These are phyloP conservation scores for Cantharis nigra DNA, from an alignment of 2,888 invertebrate genomes.

Conservation along the genomic window DNA sequence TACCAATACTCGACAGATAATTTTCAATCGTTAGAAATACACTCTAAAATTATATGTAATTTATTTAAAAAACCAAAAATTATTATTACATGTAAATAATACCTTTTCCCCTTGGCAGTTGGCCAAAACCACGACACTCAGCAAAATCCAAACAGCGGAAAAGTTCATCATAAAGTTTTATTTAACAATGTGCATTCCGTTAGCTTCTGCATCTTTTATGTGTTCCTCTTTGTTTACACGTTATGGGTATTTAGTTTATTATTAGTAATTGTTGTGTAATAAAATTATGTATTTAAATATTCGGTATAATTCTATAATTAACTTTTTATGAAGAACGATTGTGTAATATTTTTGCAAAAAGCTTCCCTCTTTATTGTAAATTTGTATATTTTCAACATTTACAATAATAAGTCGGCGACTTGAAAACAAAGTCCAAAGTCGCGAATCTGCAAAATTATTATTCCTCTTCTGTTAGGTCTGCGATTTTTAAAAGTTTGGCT, in stretches of 20 bases:
- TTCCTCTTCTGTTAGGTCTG: too few relatives aligned
- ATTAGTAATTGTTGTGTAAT: background rate
- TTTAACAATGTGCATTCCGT: background rate
- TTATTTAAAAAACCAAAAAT: background rate
- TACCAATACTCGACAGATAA: background rate
- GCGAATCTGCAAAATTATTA: too few relatives aligned
- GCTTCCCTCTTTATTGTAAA: background rate
- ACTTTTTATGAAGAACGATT: background rate
- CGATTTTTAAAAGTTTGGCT: too few relatives aligned
- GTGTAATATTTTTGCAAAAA: background rate
- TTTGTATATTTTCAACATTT: too few relatives aligned
- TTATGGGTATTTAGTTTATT: background rate
- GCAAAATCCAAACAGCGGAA: background rate
- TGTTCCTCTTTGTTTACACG: background rate
- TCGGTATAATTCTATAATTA: background rate
- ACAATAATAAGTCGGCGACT: too few relatives aligned
- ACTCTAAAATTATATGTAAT: background rate
- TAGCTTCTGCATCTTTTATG: background rate
- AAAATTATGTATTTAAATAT: background rate
- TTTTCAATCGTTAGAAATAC: background rate
- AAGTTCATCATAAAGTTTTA: background rate
- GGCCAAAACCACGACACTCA: background rate
- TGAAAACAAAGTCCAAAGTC: too few relatives aligned
- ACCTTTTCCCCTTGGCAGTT: background rate
- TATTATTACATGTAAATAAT: background rate